Conservation (phyloP, 92 coral and sea anemone species). For the Anthopleura xanthogrammica region DNA sequence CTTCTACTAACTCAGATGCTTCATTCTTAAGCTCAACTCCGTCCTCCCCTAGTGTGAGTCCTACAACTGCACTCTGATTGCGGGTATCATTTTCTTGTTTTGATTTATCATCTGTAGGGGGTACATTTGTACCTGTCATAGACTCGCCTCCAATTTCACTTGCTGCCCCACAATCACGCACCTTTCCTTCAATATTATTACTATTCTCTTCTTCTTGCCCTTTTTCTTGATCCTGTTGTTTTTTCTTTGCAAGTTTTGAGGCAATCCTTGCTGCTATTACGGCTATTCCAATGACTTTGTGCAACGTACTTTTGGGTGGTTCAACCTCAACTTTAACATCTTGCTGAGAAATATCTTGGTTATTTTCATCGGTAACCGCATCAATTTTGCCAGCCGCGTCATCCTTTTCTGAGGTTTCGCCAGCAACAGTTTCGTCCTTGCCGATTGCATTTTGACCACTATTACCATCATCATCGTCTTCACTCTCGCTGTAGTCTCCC, state of each 20-base stretch:
- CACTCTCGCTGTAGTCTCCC: constrained; percentile 54
- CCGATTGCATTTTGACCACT: not conserved
- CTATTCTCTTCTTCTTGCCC: not conserved
- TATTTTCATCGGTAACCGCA: constrained; percentile 31
- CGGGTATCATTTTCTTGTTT: constrained; percentile 17
- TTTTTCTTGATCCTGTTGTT: constrained; percentile 36
- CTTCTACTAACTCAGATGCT: constrained; percentile 13
- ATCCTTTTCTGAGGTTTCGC: constrained; percentile 28
- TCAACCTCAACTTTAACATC: constrained; percentile 28
- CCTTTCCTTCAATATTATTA: constrained; percentile 3
- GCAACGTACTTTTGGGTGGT: constrained; percentile 48
- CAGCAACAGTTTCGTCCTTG: constrained; percentile 26
- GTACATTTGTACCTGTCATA: constrained; percentile 22
- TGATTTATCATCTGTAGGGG: constrained; percentile 32
- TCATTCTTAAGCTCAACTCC: constrained; percentile 24
- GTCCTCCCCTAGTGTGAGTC: constrained; percentile 18
- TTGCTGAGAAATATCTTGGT: constrained; percentile 32
- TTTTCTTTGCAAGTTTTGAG: constrained; percentile 51
- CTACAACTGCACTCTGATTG: not conserved
- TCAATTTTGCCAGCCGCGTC: constrained; percentile 28
- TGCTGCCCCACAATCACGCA: not conserved
- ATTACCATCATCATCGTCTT: constrained; percentile 35
- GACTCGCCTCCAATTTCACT: not conserved
- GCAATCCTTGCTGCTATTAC: constrained; percentile 57
- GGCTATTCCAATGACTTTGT: constrained; percentile 67